Evolutionary conservation across 2,113 vertebrate species (phyloP).

Genomic region (cattle (Bos taurus)): ARS-UCD2.0 NC_037329.1:56546501-56547000

Average conservation of each 20-base stretch:
- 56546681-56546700: background rate
- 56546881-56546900: background rate
- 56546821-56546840: background rate
- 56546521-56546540: background rate
- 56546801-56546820: background rate
- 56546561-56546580: background rate
- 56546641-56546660: background rate
- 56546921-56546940: background rate
- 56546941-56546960: background rate
- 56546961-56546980: background rate
- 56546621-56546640: background rate
- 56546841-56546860: background rate
- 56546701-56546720: background rate
- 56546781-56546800: background rate
- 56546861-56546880: background rate
- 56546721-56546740: background rate
- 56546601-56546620: background rate
- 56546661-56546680: background rate
- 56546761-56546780: background rate
- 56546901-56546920: background rate
- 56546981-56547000: background rate
- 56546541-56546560: background rate
- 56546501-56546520: background rate
- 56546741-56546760: background rate
- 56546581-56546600: background rate